phyloP scores from a whole-genome alignment of 2,113 vertebrate genomes.

The Psettodes erumei region DNA sequence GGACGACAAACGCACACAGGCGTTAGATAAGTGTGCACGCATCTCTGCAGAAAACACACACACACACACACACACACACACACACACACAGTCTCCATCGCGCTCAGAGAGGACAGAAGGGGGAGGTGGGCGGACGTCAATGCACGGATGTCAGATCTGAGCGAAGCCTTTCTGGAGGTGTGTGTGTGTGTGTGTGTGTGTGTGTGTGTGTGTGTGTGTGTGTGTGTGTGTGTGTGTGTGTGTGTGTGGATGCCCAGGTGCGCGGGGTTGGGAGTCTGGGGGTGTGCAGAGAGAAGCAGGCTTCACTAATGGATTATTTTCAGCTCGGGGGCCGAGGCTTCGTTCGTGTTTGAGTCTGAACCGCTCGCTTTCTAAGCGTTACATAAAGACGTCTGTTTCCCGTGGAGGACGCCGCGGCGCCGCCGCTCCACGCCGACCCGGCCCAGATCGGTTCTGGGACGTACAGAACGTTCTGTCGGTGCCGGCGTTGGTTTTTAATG shows the following conservation, averaged over 20 bases:
- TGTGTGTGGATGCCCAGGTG: conserved; percentile 62
- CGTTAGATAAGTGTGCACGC: neutral
- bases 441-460: too few species aligned
- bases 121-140: conserved; percentile 74
- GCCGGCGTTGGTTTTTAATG: too few species aligned
- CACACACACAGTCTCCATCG: conserved; percentile 32
- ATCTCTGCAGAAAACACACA: neutral
- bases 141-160: conserved; percentile 70
- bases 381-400: too few species aligned
- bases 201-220: conserved; percentile 36
- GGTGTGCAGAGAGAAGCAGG: conserved; percentile 66
- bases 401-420: too few species aligned
- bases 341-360: too few species aligned
- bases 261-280: conserved; percentile 66
- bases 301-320: conserved; percentile 74
- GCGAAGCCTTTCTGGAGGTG: conserved; percentile 53
- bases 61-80: conserved; percentile 10
- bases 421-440: too few species aligned
- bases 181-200: conserved; percentile 34
- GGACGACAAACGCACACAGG: neutral
- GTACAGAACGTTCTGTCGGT: too few species aligned
- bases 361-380: too few species aligned
- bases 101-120: conserved; percentile 65
- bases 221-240: conserved; percentile 37
- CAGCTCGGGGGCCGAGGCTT: conserved; percentile 58